Evolutionary conservation across 2,797 vertebrate species (phyloP).

Genomic region (Chloroceryle inda): DNA sequence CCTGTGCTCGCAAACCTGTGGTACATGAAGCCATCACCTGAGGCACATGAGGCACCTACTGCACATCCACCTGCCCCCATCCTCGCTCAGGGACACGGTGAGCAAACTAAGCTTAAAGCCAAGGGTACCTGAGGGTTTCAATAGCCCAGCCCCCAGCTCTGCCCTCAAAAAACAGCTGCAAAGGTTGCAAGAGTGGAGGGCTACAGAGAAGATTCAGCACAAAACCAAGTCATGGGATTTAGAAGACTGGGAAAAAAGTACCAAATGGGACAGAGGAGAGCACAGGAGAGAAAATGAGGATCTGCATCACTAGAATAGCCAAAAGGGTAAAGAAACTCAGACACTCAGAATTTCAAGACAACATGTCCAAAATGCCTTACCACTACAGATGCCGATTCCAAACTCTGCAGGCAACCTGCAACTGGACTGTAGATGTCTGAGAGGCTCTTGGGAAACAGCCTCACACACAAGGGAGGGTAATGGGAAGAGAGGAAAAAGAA

Average conservation of each 20-base stretch:
- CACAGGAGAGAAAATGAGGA: background rate
- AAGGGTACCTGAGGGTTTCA: background rate
- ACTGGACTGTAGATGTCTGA: background rate
- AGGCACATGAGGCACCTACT: background rate
- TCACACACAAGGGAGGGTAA: conserved; percentile 24
- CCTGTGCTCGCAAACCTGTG: background rate
- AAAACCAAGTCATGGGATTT: background rate
- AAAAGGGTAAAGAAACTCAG: background rate
- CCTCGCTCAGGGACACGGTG: background rate
- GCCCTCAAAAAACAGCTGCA: background rate
- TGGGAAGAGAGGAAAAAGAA: conserved; percentile 38
- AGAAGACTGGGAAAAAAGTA: background rate
- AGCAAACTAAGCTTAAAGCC: background rate
- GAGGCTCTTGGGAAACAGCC: background rate
- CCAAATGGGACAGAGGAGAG: background rate
- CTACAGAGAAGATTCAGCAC: background rate
- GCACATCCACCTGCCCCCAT: background rate
- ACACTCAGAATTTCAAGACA: background rate
- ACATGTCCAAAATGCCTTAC: background rate
- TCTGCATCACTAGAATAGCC: background rate
- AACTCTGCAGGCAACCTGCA: background rate
- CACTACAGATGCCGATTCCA: background rate
- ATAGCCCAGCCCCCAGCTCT: background rate
- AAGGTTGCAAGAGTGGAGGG: background rate
- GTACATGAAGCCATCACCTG: background rate